Percentiles rank a stretch among this genome's conserved stretches.
These are phyloP conservation scores for Eremophila alpestris DNA, from an alignment of 2,797 vertebrate genomes.

Conservation along the genomic window DNA sequence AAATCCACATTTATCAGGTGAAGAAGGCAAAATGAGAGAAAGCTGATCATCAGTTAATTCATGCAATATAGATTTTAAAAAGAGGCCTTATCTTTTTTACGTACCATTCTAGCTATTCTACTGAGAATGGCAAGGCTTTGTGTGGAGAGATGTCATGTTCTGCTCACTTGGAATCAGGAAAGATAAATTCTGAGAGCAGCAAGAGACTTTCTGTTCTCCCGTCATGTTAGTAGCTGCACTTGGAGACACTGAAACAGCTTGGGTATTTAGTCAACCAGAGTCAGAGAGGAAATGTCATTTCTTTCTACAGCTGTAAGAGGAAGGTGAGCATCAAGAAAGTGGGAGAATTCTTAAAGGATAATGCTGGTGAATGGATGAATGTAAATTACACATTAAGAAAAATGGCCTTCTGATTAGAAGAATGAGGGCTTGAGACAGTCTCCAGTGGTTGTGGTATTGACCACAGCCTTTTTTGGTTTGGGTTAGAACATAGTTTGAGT, in stretches of 20 bases:
- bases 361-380: not conserved
- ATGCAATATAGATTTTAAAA: not conserved
- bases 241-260: not conserved
- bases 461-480: not conserved
- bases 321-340: not conserved
- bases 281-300: not conserved
- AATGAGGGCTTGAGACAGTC: not conserved
- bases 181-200: not conserved
- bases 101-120: accelerated
- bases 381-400: not conserved
- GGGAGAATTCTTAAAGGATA: not conserved
- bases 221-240: not conserved
- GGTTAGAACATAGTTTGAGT: not conserved
- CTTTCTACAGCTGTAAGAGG: not conserved
- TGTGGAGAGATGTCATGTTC: not conserved
- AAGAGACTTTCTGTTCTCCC: not conserved
- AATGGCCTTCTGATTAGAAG: not conserved
- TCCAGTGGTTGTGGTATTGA: not conserved
- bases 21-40: not conserved
- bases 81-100: not conserved
- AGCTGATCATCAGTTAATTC: not conserved
- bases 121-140: not conserved
- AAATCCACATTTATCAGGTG: not conserved
- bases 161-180: not conserved
- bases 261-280: not conserved